These are phyloP conservation scores for Parascotia fuliginaria DNA, from an alignment of 2,888 invertebrate species.

Conservation along the genomic window DNA sequence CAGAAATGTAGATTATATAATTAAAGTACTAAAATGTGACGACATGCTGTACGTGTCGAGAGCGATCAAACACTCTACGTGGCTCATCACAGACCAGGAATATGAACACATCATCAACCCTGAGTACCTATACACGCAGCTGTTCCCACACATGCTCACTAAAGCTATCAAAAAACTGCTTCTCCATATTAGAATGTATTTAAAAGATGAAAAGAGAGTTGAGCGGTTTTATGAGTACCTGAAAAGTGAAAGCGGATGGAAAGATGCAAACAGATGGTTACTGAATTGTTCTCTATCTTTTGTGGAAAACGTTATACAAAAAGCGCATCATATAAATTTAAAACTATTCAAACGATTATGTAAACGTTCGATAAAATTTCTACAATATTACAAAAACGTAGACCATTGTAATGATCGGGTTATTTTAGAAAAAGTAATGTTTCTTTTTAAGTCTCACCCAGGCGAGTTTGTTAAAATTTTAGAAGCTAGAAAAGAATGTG, in stretches of 20 bases:
- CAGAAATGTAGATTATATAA: slow-evolving; percentile 59
- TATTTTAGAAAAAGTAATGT: slow-evolving; percentile 20
- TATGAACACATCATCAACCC: slow-evolving; percentile 69
- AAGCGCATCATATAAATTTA: slow-evolving; percentile 34
- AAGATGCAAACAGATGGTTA: slow-evolving; percentile 63
- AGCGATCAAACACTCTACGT: slow-evolving; percentile 62
- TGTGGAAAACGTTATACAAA: slow-evolving; percentile 53
- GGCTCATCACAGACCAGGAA: slow-evolving; percentile 65
- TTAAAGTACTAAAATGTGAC: slow-evolving; percentile 59
- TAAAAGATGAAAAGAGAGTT: slow-evolving; percentile 62
- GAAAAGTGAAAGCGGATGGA: slow-evolving; percentile 42
- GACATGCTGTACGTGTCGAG: slow-evolving; percentile 68
- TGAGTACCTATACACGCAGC: slow-evolving; percentile 54
- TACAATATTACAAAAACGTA: slow-evolving; percentile 39
- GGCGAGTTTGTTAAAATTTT: slow-evolving; percentile 54
- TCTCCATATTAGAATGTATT: slow-evolving; percentile 59
- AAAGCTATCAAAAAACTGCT: slow-evolving; percentile 64
- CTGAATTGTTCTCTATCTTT: slow-evolving; percentile 63
- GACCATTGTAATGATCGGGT: neutral
- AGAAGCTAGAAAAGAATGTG: slow-evolving; percentile 27
- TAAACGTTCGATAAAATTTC: slow-evolving; percentile 53
- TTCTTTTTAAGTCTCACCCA: slow-evolving; percentile 46
- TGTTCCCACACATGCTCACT: slow-evolving; percentile 63
- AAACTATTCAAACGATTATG: slow-evolving; percentile 54
- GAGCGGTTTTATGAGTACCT: slow-evolving; percentile 65